Conservation (phyloP, 2,888 invertebrate species). For the Ochropleura leucogaster region DNA sequence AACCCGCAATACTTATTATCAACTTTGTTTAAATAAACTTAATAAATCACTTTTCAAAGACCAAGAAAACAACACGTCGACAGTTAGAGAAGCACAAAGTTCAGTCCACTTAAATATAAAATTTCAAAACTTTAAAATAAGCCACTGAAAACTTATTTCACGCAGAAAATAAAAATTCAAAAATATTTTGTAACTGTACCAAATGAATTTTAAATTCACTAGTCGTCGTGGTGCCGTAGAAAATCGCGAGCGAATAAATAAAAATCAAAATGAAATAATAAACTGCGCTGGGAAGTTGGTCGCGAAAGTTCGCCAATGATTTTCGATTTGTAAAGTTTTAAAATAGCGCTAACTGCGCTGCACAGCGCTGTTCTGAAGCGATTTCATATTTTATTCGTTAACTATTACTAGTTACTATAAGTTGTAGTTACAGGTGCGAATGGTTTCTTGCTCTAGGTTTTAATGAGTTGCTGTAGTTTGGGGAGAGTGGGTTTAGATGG, state of each 20-base stretch:
- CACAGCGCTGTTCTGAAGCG: constrained; percentile 58
- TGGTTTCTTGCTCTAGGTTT: constrained; percentile 42
- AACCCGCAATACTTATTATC: background rate
- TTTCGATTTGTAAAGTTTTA: constrained; percentile 69
- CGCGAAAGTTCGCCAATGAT: constrained; percentile 66
- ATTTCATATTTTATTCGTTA: constrained; percentile 67
- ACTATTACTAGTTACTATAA: constrained; percentile 55
- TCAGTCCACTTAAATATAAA: constrained; percentile 30
- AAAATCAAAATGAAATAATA: constrained; percentile 73
- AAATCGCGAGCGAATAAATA: constrained; percentile 71
- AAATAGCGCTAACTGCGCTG: constrained; percentile 66
- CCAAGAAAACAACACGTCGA: constrained; percentile 4
- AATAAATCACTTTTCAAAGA: background rate
- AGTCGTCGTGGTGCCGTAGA: constrained; percentile 55
- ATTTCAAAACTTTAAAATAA: constrained; percentile 49
- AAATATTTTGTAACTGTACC: constrained; percentile 57
- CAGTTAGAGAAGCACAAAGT: constrained; percentile 7
- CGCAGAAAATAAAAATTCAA: constrained; percentile 44
- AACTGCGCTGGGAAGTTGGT: constrained; percentile 63
- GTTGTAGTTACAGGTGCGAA: constrained; percentile 58
- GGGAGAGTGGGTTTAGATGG: background rate
- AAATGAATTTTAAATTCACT: constrained; percentile 66
- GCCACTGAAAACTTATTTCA: constrained; percentile 48
- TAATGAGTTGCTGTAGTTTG: constrained; percentile 30
- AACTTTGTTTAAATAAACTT: background rate